phyloP scores from a whole-genome alignment of 2,888 invertebrate genomes.

The Zhuqinia jingwanae region DNA sequence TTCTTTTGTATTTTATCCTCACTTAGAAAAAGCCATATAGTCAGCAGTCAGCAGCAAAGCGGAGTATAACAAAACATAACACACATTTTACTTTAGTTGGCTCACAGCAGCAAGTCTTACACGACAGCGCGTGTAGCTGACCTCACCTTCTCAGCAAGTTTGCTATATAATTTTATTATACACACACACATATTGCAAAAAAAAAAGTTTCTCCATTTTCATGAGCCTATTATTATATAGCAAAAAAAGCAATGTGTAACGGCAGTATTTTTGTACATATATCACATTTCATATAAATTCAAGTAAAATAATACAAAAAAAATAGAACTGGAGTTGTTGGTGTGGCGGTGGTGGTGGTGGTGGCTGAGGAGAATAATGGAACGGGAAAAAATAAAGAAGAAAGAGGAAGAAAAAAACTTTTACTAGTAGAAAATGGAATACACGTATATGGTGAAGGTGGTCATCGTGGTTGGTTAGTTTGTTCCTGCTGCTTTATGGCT shows the following conservation, averaged over 20 bases:
- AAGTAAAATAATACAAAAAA: background rate
- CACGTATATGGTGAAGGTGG: slow-evolving; percentile 40
- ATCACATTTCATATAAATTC: background rate
- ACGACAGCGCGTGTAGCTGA: slow-evolving; percentile 22
- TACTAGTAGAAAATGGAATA: too few species aligned
- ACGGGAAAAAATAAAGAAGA: too few species aligned
- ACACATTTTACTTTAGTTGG: too few species aligned
- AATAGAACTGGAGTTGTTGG: slow-evolving; percentile 30
- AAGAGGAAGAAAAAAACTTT: slow-evolving; percentile 49
- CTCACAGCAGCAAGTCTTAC: background rate
- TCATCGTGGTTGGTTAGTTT: background rate
- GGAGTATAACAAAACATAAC: too few species aligned
- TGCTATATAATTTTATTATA: slow-evolving; percentile 43
- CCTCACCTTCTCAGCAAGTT: background rate
- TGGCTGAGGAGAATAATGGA: slow-evolving; percentile 49
- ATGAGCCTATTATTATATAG: background rate
- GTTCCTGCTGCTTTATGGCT: background rate
- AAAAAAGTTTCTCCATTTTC: background rate
- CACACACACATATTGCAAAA: slow-evolving; percentile 42
- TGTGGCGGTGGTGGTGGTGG: too few species aligned
- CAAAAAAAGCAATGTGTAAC: background rate
- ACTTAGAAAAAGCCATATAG: too few species aligned
- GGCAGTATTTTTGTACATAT: background rate
- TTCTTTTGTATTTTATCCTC: background rate
- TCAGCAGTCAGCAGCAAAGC: too few species aligned